A percentile compares a stretch with the other conserved stretches of the same genome.
Evolutionary conservation across 2,797 vertebrate genomes (phyloP).

Genomic region (Silurus aristotelis): DNA sequence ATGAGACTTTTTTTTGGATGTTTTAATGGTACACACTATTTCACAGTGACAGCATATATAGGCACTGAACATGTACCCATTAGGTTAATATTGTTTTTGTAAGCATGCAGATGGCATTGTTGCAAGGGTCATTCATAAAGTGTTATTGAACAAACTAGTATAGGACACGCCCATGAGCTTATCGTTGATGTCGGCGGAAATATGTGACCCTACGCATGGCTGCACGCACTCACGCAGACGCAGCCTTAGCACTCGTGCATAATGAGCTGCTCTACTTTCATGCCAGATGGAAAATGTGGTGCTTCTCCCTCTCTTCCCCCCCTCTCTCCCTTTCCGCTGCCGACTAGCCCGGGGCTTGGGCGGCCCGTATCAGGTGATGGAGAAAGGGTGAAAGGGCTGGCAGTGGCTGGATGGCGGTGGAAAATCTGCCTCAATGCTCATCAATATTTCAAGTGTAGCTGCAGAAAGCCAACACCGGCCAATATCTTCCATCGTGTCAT

Average conservation of each 20-base stretch:
- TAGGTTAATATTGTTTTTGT: background rate
- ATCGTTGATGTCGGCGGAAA: background rate
- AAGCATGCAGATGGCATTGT: too few relatives aligned
- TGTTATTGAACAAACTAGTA: background rate
- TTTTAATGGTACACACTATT: background rate
- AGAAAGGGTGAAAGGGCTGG: constrained; percentile 71
- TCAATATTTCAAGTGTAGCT: constrained; percentile 90
- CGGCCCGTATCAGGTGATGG: constrained; percentile 73
- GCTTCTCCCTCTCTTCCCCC: constrained; percentile 30
- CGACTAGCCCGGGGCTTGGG: constrained; percentile 43
- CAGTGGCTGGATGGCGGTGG: constrained; percentile 81
- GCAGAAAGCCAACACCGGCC: constrained; percentile 85
- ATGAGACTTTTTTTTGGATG: background rate
- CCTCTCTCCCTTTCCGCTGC: constrained; percentile 52
- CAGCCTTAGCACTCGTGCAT: constrained; percentile 73
- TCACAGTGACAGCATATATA: background rate
- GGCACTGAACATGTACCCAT: background rate
- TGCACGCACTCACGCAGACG: constrained; percentile 58
- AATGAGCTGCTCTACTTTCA: constrained; percentile 81
- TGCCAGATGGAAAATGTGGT: constrained; percentile 80
- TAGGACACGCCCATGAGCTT: constrained; percentile 16
- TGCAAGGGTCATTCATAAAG: background rate
- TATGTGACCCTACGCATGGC: background rate
- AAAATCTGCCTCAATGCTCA: constrained; percentile 88
- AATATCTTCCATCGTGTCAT: constrained; percentile 89